Conservation (phyloP, 1,140 invertebrate genomes). For the Glomeris maerens region DNA sequence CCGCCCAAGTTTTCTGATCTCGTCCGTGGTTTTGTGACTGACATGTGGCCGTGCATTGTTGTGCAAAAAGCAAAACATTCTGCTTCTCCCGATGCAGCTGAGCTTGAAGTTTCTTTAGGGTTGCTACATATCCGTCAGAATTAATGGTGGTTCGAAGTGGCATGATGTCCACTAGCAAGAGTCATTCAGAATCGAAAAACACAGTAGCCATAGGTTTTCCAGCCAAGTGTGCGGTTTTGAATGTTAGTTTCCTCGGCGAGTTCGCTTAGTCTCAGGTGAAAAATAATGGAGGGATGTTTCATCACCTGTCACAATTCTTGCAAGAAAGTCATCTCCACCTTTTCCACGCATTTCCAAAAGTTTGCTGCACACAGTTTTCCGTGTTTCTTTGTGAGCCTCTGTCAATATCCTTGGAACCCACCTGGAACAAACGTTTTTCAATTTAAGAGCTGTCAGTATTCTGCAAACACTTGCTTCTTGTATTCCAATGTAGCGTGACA, state of each 20-base stretch:
- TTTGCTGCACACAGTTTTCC: neutral
- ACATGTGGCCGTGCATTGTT: neutral
- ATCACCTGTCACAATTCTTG: conserved; percentile 2
- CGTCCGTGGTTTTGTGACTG: conserved; percentile 4
- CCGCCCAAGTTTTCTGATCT: conserved; percentile 1
- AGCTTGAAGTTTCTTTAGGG: conserved; percentile 1
- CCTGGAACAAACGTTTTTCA: too few relatives aligned
- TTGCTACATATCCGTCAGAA: conserved; percentile 7
- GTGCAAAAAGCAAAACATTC: conserved; percentile 1
- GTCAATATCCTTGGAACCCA: conserved; percentile 5
- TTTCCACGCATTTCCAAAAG: neutral
- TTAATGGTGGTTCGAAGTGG: conserved; percentile 9
- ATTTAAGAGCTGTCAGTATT: too few relatives aligned
- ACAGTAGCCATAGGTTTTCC: conserved; percentile 12
- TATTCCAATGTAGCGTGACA: neutral
- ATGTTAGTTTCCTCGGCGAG: conserved; percentile 3
- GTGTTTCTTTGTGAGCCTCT: neutral
- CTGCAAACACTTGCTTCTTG: neutral
- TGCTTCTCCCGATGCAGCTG: conserved; percentile 3
- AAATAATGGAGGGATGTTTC: conserved; percentile 1
- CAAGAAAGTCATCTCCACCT: conserved; percentile 4
- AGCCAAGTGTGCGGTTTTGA: conserved; percentile 10
- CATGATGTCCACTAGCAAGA: conserved; percentile 11
- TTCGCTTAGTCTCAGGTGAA: neutral
- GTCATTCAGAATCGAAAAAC: conserved; percentile 9